Percentiles rank a stretch among this genome's conserved stretches.
Conservation (phyloP, 2,888 invertebrate genomes). For the Alsophila aescularia region DNA sequence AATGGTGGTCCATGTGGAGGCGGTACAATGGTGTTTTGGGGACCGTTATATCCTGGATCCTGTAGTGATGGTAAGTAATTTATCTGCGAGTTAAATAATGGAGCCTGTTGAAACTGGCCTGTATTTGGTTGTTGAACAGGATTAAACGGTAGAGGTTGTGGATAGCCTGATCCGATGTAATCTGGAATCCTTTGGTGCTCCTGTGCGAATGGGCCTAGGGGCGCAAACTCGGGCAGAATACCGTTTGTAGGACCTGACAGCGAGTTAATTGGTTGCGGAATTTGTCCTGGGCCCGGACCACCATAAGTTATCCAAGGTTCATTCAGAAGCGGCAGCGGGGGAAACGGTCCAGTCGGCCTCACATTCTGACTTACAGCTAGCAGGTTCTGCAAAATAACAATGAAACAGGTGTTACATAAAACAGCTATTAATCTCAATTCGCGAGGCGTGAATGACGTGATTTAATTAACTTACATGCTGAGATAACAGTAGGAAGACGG, state of each 20-base stretch:
- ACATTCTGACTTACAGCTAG: slow-evolving; percentile 29
- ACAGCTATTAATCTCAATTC: slow-evolving; percentile 17
- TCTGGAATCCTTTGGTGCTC: slow-evolving; percentile 6
- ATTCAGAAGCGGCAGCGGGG: slow-evolving; percentile 12
- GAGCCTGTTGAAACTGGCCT: not conserved
- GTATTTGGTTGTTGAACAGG: not conserved
- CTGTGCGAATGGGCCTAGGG: not conserved
- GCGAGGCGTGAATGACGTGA: slow-evolving; percentile 25
- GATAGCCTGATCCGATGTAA: not conserved
- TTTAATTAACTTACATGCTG: slow-evolving; percentile 52
- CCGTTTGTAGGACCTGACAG: slow-evolving; percentile 14
- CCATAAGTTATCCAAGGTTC: slow-evolving; percentile 13
- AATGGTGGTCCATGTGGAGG: slow-evolving; percentile 4
- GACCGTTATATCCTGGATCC: not conserved
- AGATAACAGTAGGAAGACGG: slow-evolving; percentile 45
- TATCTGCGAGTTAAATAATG: not conserved
- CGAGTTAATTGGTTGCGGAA: slow-evolving; percentile 21
- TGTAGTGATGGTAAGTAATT: slow-evolving; percentile 1
- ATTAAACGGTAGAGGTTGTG: not conserved
- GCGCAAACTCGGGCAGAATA: not conserved
- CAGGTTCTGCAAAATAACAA: slow-evolving; percentile 41
- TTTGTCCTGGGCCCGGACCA: not conserved
- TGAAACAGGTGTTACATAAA: slow-evolving; percentile 27
- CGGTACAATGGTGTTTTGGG: not conserved
- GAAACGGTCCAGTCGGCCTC: slow-evolving; percentile 20